Evolutionary conservation across 2,113 vertebrate genomes (phyloP).

Genomic region (Probosciger aterrimus): DNA sequence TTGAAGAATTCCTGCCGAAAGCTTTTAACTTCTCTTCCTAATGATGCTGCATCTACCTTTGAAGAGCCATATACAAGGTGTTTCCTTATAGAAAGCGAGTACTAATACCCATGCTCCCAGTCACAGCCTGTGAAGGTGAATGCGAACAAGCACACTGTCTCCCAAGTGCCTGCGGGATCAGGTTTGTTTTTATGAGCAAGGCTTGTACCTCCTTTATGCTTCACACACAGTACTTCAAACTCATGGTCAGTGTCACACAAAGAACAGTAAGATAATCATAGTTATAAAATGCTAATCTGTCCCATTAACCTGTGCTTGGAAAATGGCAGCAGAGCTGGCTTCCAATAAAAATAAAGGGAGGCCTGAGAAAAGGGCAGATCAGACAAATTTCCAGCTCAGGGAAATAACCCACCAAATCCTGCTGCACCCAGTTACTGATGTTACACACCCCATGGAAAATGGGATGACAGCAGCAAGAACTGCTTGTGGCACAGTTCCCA

Average conservation of each 20-base stretch:
- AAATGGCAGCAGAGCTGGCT: neutral
- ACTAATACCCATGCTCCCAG: neutral
- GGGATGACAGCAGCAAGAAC: slow-evolving; percentile 22
- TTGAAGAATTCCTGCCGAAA: neutral
- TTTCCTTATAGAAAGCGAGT: neutral
- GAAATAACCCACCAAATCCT: neutral
- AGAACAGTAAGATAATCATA: neutral
- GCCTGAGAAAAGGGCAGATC: neutral
- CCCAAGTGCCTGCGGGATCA: neutral
- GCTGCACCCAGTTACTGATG: neutral
- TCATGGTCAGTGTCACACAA: neutral
- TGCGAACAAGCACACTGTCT: neutral
- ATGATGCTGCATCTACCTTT: neutral
- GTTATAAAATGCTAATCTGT: slow-evolving; percentile 4
- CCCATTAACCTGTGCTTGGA: neutral
- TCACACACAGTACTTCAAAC: neutral
- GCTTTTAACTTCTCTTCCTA: neutral
- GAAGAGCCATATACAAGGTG: neutral
- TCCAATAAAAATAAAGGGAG: neutral
- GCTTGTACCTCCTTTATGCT: neutral
- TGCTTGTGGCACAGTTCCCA: slow-evolving; percentile 38
- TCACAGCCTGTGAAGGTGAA: neutral
- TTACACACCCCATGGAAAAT: neutral
- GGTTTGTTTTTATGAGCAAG: neutral
- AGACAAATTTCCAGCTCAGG: neutral